These are phyloP conservation scores for Drosophila pachea DNA, from an alignment of 1,140 invertebrate species.

Conservation along the genomic window DNA sequence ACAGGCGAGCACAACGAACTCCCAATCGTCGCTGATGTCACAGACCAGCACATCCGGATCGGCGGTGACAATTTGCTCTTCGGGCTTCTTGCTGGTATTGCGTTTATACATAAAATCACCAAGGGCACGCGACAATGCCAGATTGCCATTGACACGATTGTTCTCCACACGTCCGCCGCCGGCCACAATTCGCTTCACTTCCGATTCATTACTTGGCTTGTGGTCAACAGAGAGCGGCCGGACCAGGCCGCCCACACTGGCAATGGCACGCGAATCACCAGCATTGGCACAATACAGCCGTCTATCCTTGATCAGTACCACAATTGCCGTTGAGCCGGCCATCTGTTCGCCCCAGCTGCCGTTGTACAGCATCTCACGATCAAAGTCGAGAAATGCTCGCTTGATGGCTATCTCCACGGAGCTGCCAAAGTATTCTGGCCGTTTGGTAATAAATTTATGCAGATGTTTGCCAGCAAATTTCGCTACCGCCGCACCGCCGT, in stretches of 20 bases:
- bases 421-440: conserved; percentile 83
- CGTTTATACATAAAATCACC: conserved; percentile 98
- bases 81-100: conserved; percentile 88
- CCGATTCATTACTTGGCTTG: conserved; percentile 93
- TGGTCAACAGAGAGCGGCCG: conserved; percentile 90
- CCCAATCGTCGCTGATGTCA: conserved; percentile 92
- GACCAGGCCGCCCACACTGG: conserved; percentile 84
- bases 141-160: conserved; percentile 97
- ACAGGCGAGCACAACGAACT: conserved; percentile 97
- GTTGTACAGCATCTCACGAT: conserved; percentile 94
- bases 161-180: conserved; percentile 98
- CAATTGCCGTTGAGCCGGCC: conserved; percentile 95
- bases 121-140: conserved; percentile 96
- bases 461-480: conserved; percentile 96
- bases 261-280: conserved; percentile 97
- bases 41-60: conserved; percentile 93
- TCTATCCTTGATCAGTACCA: conserved; percentile 89
- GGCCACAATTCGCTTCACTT: conserved; percentile 91
- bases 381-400: conserved; percentile 93
- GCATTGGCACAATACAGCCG: conserved; percentile 96
- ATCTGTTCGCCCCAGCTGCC: conserved; percentile 91
- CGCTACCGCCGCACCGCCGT: conserved; percentile 89
- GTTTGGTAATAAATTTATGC: conserved; percentile 89
- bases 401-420: conserved; percentile 81
- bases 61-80: conserved; percentile 99